Conservation (phyloP, 2,797 vertebrate genomes). For the Alosa sapidissima region DNA sequence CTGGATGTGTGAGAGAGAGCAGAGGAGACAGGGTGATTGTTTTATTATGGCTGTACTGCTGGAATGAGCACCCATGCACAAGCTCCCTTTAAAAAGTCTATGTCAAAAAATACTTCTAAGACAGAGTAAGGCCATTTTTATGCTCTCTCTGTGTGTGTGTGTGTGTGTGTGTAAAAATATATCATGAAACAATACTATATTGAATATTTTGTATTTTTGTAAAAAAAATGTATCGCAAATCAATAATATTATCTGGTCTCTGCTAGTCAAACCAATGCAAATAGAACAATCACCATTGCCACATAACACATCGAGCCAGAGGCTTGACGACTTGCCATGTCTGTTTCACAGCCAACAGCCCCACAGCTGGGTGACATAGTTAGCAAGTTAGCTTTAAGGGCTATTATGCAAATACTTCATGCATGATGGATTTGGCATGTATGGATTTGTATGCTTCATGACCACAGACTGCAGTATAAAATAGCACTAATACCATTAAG, state of each 20-base stretch:
- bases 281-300: background rate
- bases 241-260: background rate
- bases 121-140: background rate
- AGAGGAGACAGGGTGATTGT: background rate
- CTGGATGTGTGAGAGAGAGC: background rate
- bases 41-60: background rate
- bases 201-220: no score
- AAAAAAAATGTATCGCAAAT: background rate
- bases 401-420: background rate
- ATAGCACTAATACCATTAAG: background rate
- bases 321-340: background rate
- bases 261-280: background rate
- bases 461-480: background rate
- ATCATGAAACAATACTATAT: background rate
- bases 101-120: background rate
- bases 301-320: background rate
- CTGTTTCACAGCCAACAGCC: background rate
- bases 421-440: slow-evolving; percentile 20
- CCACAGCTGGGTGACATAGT: background rate
- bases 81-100: background rate
- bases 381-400: slow-evolving; percentile 3
- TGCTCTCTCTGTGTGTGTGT: no score
- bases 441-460: background rate
- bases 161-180: background rate
- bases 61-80: background rate